Conservation (phyloP, 1,140 invertebrate genomes). For the Sycobia sp. region DNA sequence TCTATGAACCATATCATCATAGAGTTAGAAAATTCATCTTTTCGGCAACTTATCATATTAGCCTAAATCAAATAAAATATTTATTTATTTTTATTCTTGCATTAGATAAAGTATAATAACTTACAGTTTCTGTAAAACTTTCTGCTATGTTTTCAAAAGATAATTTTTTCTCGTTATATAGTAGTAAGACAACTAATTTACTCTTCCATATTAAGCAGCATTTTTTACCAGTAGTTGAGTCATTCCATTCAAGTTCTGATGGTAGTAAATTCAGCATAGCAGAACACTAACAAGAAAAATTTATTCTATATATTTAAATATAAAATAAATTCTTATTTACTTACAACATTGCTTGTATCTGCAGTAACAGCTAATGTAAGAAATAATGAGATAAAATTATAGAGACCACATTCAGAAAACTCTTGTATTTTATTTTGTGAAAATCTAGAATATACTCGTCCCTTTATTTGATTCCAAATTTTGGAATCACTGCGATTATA, state of each 20-base stretch:
- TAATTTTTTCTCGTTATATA: slow-evolving; percentile 48
- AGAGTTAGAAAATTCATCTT: slow-evolving; percentile 45
- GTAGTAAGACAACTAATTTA: slow-evolving; percentile 50
- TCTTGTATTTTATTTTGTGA: slow-evolving; percentile 57
- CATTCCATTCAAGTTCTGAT: slow-evolving; percentile 38
- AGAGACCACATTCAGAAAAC: slow-evolving; percentile 55
- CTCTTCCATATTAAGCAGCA: slow-evolving; percentile 54
- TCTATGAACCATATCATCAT: slow-evolving; percentile 57
- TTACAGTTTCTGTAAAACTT: slow-evolving; percentile 43
- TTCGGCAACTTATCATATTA: slow-evolving; percentile 50
- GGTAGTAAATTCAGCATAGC: slow-evolving; percentile 54
- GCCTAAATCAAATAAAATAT: slow-evolving; percentile 34
- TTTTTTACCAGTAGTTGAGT: slow-evolving; percentile 39
- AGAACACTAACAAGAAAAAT: slow-evolving; percentile 43
- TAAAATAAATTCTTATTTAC: background rate
- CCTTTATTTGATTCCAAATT: slow-evolving; percentile 61
- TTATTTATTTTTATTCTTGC: background rate
- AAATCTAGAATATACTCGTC: slow-evolving; percentile 60
- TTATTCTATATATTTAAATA: slow-evolving; percentile 7
- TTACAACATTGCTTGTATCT: slow-evolving; percentile 57
- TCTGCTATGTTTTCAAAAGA: slow-evolving; percentile 44
- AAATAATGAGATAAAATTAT: slow-evolving; percentile 60
- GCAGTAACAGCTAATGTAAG: slow-evolving; percentile 58
- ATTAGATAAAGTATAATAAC: slow-evolving; percentile 23
- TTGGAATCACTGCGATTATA: slow-evolving; percentile 46